Evolutionary conservation across 30 jellyfish, hydroid and myxozoan species (phyloP), one percentile per base, ranked within the genome.

Genomic region (Haliclystus octoradiatus): DNA sequence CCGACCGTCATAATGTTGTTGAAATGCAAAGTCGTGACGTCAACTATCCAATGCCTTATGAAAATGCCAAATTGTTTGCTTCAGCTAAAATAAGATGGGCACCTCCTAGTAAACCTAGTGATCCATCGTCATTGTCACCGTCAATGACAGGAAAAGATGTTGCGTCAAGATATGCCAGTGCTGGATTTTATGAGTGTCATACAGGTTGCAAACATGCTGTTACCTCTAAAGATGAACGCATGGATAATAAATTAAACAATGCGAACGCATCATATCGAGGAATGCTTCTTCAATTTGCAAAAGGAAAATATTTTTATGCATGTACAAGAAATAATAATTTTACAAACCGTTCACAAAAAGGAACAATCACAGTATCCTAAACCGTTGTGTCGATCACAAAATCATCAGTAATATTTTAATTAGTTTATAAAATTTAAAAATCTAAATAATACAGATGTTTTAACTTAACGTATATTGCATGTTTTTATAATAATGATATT

Each of bases 201-300:
- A 49, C 49, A 22, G 82, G 81, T 2, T 70, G 75, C 57, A 19
- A 9, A 22, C 46, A 77, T 14, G 80, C 97, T 12, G 80, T 83
- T 7, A 81, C 74, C 49, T 23, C 46, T 26, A 81, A 71, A 30
- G 30, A 64, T 24, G 68, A 51, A n/a, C 14, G 14, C 19, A 63
- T 88, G 81, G 52, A 88, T 35, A 71, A 79, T 46, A 52, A 33
- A 67, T 68, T 88, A 66, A 88, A 88, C 70, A 88, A 88, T 34
- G 97, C 95, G 12, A 81, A 88, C 2, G 93, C 97, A 26, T 88
- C 97, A 2, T 88, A 60, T 50, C 64, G 61, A 1, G 97, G 97
- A 34, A 77, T 80, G 86, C 81, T 80, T 3, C 29, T 80, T 26
- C 74, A 68, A 46, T 71, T 80, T 26, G 64, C 75, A 26, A 60